Percentiles rank a stretch among this genome's conserved stretches.
Evolutionary conservation across 2,113 vertebrate genomes (phyloP).

Genomic region (Esox niger): DNA sequence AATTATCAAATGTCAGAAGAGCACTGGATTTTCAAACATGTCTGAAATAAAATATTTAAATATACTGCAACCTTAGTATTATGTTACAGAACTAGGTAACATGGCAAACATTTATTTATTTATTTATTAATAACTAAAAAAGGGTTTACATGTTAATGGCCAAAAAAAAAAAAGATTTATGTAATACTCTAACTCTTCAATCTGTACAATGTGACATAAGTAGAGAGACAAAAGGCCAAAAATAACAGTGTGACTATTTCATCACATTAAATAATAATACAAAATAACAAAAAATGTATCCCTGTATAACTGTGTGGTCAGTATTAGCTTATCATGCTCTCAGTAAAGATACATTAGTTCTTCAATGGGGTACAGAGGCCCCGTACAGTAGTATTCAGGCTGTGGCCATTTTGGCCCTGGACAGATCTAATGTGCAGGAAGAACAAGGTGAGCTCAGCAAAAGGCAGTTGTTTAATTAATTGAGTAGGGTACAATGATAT

Average conservation of each 20-base stretch:
- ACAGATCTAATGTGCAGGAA: conserved; percentile 46
- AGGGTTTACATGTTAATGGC: no score
- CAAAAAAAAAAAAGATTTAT: no score
- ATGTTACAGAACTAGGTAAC: conserved; percentile 66
- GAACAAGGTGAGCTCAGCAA: conserved; percentile 61
- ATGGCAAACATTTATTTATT: conserved; percentile 46
- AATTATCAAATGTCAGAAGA: conserved; percentile 49
- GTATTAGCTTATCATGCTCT: conserved; percentile 54
- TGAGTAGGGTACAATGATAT: conserved; percentile 36
- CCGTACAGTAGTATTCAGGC: conserved; percentile 33
- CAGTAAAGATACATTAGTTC: conserved; percentile 46
- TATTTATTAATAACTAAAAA: no score
- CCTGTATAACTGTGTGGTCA: conserved; percentile 43
- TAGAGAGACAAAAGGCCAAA: conserved; percentile 6
- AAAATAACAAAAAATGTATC: conserved; percentile 26
- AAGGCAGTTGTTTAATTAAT: conserved; percentile 59
- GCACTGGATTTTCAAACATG: conserved; percentile 45
- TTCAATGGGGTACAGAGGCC: conserved; percentile 15
- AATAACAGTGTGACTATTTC: conserved; percentile 13
- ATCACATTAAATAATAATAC: conserved; percentile 27
- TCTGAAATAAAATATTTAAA: conserved; percentile 32
- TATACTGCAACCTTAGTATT: conserved; percentile 62
- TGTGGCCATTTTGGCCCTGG: conserved; percentile 38
- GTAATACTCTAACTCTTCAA: background rate
- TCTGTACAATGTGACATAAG: conserved; percentile 27